Base-by-base conservation (phyloP, 2,113 vertebrate species). In the Piprites chloris region DNA sequence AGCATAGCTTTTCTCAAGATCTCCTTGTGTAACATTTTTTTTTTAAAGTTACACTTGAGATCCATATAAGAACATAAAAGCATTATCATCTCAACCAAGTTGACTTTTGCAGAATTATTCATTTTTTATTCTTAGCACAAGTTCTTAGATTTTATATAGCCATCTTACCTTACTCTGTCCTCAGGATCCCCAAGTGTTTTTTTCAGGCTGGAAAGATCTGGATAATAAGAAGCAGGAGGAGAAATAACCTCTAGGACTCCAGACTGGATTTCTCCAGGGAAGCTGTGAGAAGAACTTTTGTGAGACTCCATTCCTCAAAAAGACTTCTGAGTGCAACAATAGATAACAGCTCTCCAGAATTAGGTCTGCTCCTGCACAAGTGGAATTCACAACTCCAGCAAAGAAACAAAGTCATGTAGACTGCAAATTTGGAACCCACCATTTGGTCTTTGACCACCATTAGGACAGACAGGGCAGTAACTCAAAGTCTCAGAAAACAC, bases 191-290 rank as follows among this genome's bases (percentile, higher is more conserved):
- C 98, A 58, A 98, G 89, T 5, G 98, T 97, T 93, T 97, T 96
- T 74, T 91, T 98, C 68, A 98, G 92, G 49, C 85, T 92, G 69
- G 77, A 93, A 37, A 98, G 96, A 85, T 98, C 77, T 33, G 99
- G 98, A 86, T 99, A 99, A 90, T 97, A 98, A 90, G 92, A 95
- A 39, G 96, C 87, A 58, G 98, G 98, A 67, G 98, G 97, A 73
- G 98, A 98, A 96, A 99, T 97, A 62, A 99, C 96, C 79, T 99
- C 98, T 32, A 99, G 95, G 46, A 97, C 84, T 44, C 99, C 99
- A 82, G 98, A 98, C 12, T 94, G 89, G 52, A 99, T 95, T 67
- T 99, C 98, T 71, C 52, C 93, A 63, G 97, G 97, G 85, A 99
- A 99, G 81, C 99, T 99, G 76, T 66, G 80, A 95, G 93, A 11